These are phyloP conservation scores for Rhinichthys klamathensis DNA, from an alignment of 2,113 vertebrate genomes.

Conservation along the genomic window DNA sequence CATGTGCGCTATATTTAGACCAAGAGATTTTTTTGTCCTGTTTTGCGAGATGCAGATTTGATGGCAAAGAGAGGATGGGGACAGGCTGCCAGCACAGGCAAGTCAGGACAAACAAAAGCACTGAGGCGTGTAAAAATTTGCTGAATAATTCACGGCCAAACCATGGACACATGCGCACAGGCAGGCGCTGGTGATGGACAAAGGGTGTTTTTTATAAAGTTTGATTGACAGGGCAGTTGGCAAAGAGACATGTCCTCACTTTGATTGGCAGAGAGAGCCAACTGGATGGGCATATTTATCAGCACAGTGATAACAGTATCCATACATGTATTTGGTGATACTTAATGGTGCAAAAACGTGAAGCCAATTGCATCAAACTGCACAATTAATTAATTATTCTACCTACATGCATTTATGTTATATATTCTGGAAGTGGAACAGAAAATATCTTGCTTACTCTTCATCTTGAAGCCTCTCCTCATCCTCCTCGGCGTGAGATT, in stretches of 20 bases:
- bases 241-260: slow-evolving; percentile 25
- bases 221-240: slow-evolving; percentile 18
- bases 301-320: background rate
- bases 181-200: slow-evolving; percentile 3
- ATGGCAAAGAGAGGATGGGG: slow-evolving; percentile 50
- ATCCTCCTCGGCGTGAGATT: slow-evolving; percentile 85
- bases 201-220: slow-evolving; percentile 19
- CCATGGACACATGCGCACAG: slow-evolving; percentile 22
- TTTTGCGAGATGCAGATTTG: slow-evolving; percentile 46
- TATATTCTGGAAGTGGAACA: background rate
- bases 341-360: background rate
- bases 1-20: slow-evolving; percentile 63
- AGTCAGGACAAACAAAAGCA: slow-evolving; percentile 54
- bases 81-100: slow-evolving; percentile 56
- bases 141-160: slow-evolving; percentile 70
- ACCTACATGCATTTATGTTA: background rate
- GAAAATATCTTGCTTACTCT: slow-evolving; percentile 80
- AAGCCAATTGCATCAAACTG: background rate
- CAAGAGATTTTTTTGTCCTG: slow-evolving; percentile 39
- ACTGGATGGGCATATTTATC: background rate
- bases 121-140: slow-evolving; percentile 55
- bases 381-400: background rate
- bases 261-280: slow-evolving; percentile 17
- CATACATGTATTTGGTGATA: background rate
- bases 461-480: slow-evolving; percentile 89